Base-by-base conservation (phyloP, 1,140 invertebrate genomes). In the Berghia stephanieae region DNA sequence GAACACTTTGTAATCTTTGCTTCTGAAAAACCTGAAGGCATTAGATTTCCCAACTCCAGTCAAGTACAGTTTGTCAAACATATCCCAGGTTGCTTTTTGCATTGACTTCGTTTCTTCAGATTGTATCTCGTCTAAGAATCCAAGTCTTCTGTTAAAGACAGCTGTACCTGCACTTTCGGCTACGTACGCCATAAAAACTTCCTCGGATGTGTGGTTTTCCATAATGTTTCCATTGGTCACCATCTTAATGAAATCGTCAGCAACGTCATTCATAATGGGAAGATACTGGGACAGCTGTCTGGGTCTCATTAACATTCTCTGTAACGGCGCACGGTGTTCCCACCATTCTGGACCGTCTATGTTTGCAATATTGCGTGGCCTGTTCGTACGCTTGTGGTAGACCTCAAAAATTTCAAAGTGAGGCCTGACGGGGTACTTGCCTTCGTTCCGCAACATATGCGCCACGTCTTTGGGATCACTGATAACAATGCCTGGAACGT, bases 391-490 rank as follows among this genome's bases (percentile, higher is more conserved):
- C 49, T n/a, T 27, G 68, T n/a, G 24, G 24, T 27, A 5, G 43
- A 42, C 66, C 38, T n/a, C 1, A 68, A 68, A 27, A 63, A 16
- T 16, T 34, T 69, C 40, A 18, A 40, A 18, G 2, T 27, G 3
- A 13, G 34, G 31, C 24, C 71, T 36, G 8, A 1, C 5, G 3
- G 71, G 71, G 42, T 57, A 73, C 21, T 60, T 55, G 3, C 71
- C 71, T 36, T 73, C 71, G n/a, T 57, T 73, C 38, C 52, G 40
- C 49, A 57, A 73, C 10, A 73, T 52, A 36, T 36, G n/a, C 49
- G 55, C 71, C n/a, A 73, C 3, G 27, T 73, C 71, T 57, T 38
- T 73, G 5, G 52, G 46, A 36, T 73, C 71, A 57, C 6, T 34
- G 4, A 73, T 21, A 18, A 73, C 24, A 38, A 73, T 52, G 21